Conservation (phyloP, 1,140 invertebrate genomes). For the Manduca sexta region DNA sequence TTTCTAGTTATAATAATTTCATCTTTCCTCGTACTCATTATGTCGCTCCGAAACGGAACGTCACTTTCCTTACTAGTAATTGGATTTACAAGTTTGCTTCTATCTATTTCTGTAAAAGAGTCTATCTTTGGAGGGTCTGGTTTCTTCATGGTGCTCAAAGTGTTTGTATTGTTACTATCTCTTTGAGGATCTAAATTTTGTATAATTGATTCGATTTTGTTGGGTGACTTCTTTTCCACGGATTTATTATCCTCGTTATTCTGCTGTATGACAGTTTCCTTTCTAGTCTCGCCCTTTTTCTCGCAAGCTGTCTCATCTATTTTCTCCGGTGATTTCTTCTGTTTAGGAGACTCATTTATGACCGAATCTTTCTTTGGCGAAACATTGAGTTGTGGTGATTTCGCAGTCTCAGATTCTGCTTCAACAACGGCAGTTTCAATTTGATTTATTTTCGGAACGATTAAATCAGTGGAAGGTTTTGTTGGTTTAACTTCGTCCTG, state of each 20-base stretch:
- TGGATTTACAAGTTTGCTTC: conserved; percentile 39
- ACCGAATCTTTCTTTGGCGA: conserved; percentile 60
- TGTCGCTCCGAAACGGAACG: conserved; percentile 46
- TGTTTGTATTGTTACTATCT: conserved; percentile 19
- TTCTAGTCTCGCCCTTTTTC: conserved; percentile 53
- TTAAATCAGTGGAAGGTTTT: conserved; percentile 42
- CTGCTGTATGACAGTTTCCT: conserved; percentile 66
- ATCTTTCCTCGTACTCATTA: conserved; percentile 46
- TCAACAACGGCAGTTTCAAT: conserved; percentile 62
- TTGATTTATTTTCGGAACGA: conserved; percentile 50
- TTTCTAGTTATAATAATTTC: conserved; percentile 55
- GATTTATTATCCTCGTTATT: conserved; percentile 44
- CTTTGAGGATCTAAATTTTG: conserved; percentile 53
- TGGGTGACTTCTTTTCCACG: conserved; percentile 52
- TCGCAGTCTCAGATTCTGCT: conserved; percentile 50
- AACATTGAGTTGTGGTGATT: conserved; percentile 35
- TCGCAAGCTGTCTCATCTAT: conserved; percentile 31
- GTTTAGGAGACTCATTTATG: conserved; percentile 49
- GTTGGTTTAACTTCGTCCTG: conserved; percentile 30
- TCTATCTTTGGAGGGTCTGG: conserved; percentile 49
- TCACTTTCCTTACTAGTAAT: conserved; percentile 50
- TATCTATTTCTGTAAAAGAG: conserved; percentile 40
- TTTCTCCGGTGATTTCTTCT: conserved; percentile 48
- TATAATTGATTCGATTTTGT: conserved; percentile 58
- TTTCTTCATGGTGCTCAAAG: conserved; percentile 24